Percentiles rank a stretch among this genome's conserved stretches.
phyloP scores from a whole-genome alignment of 2,797 vertebrate species.

The Pelobates cultripes region DNA sequence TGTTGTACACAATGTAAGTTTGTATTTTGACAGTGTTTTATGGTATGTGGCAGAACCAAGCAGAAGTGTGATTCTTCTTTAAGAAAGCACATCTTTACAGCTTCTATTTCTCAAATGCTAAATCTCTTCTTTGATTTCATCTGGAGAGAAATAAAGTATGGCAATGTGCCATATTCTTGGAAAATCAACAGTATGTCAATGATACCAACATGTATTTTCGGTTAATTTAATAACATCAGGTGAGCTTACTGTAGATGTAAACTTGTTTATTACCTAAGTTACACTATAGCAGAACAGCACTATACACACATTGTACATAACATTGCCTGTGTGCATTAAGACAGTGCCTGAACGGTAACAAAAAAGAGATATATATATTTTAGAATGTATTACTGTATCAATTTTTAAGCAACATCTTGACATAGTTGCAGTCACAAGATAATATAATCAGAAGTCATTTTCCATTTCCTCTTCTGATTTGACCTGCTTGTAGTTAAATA shows the following conservation, averaged over 20 bases:
- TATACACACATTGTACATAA: background rate
- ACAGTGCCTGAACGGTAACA: background rate
- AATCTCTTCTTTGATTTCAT: background rate
- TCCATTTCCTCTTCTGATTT: background rate
- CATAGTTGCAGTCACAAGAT: background rate
- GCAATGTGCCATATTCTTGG: constrained; percentile 29
- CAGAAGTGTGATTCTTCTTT: constrained; percentile 38
- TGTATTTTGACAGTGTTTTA: constrained; percentile 50
- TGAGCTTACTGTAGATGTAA: background rate
- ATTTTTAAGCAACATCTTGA: constrained; percentile 1
- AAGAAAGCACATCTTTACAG: constrained; percentile 20
- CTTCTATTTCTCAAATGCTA: constrained; percentile 36
- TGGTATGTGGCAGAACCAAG: constrained; percentile 50
- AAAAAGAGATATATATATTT: background rate
- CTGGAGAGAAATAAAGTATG: constrained; percentile 23
- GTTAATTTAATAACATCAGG: constrained; percentile 14
- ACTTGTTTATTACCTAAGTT: background rate
- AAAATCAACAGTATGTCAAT: constrained; percentile 28
- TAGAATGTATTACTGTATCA: background rate
- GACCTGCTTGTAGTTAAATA: background rate
- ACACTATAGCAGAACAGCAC: background rate
- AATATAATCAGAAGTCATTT: background rate
- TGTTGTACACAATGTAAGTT: constrained; percentile 52
- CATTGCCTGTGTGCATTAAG: background rate
- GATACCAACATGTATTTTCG: constrained; percentile 35